These are phyloP conservation scores for Piscicola geometra DNA, from an alignment of 2,888 invertebrate species.

Conservation along the genomic window DNA sequence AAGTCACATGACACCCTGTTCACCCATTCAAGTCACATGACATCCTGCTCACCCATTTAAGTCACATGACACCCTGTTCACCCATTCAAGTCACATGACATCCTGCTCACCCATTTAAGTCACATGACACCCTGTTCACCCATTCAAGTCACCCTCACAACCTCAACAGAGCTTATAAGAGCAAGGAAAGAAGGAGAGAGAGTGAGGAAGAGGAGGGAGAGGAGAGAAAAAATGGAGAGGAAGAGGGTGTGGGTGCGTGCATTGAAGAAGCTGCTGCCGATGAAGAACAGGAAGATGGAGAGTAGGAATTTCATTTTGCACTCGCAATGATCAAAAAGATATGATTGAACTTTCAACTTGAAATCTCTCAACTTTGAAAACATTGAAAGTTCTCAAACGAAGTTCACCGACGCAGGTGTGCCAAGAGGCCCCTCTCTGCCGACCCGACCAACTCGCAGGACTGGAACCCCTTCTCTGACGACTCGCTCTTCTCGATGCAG, in stretches of 20 bases:
- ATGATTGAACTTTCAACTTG: too few relatives aligned
- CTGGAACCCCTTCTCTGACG: conserved; percentile 77
- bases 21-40: too few relatives aligned
- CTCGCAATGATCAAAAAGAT: too few relatives aligned
- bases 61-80: too few relatives aligned
- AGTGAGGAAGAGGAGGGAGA: background rate
- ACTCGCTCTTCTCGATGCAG: conserved; percentile 76
- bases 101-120: background rate
- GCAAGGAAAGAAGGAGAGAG: too few relatives aligned
- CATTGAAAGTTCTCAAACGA: too few relatives aligned
- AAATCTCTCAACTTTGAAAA: too few relatives aligned
- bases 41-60: too few relatives aligned
- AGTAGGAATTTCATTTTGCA: too few relatives aligned
- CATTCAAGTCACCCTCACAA: too few relatives aligned
- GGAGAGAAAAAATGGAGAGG: background rate
- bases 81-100: too few relatives aligned
- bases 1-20: too few relatives aligned
- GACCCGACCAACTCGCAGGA: conserved; percentile 61
- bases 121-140: background rate
- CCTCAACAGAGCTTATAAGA: background rate
- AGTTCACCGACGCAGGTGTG: conserved; percentile 38
- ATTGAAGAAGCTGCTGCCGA: conserved; percentile 2
- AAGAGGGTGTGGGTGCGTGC: background rate
- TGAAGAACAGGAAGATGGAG: background rate
- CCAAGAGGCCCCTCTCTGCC: conserved; percentile 57